Evolutionary conservation across 2,797 vertebrate species (phyloP), one percentile per base, ranked within the genome.

Genomic region (Spinus pinus): DNA sequence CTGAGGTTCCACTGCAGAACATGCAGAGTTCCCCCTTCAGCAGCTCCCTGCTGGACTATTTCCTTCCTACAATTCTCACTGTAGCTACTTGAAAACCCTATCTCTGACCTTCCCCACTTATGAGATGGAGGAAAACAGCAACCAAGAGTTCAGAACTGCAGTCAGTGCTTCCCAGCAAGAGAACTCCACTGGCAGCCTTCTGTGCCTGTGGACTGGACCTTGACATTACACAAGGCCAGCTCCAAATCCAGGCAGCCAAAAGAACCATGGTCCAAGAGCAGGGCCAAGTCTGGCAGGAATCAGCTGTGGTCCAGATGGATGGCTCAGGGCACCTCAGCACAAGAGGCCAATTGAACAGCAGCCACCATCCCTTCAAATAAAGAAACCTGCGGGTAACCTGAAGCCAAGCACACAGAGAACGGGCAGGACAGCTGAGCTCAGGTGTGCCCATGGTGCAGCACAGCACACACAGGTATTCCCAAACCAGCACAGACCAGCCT

Each of bases 221-320:
- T 0, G 0, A 33, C 6, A 0, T 14, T 9, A 60, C 49, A 56
- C 28, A 14, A n/a, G 86, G 49, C 27, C 33, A 56, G 11, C 42
- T 50, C 49, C 35, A 28, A 64, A 58, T 5, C 22, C 3, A n/a
- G 1, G 6, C 41, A 46, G 69, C 53, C 61, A 2, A 1, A 12
- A 73, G 44, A 44, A 46, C 31, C 72, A 49, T 1, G 5, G 15
- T 74, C 57, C 61, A 50, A 30, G 6, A 24, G 54, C 54, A 27
- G 42, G 14, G 35, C 58, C 17, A 73, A 27, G 16, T 9, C 9
- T 54, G 88, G 73, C 66, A 46, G 7, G 4, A 42, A 35, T 46
- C 77, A 72, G 58, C 65, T 75, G 47, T 4, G 0, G 12, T 2
- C 58, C 1, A 3, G 35, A 84, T 9, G 35, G 69, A 50, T 25